These are phyloP conservation scores for Eristalinus aeneus DNA, from an alignment of 2,888 invertebrate species.

Conservation along the genomic window DNA sequence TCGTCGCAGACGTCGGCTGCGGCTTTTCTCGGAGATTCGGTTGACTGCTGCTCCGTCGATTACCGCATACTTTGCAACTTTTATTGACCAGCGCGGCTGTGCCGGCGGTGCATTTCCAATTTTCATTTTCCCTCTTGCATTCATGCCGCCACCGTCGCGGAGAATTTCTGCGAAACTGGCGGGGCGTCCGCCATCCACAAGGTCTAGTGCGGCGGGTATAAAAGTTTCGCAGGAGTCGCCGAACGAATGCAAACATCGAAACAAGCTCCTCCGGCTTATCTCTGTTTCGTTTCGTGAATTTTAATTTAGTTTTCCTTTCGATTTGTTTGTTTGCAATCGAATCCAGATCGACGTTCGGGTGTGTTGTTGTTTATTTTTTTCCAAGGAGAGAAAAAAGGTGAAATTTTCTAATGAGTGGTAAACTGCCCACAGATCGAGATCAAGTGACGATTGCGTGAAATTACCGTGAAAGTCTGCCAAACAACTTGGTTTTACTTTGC, in stretches of 20 bases:
- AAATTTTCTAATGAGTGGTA: background rate
- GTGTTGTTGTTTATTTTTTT: background rate
- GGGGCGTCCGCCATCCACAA: background rate
- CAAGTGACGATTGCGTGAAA: background rate
- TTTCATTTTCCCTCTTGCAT: conserved; percentile 9
- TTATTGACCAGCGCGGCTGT: conserved; percentile 22
- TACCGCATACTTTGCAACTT: conserved; percentile 53
- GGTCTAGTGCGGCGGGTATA: conserved; percentile 38
- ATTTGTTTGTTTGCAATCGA: background rate
- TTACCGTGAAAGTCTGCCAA: background rate
- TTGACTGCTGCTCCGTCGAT: conserved; percentile 39
- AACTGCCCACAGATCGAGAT: background rate
- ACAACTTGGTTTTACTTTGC: background rate
- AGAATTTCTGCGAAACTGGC: conserved; percentile 31
- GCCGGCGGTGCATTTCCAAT: background rate
- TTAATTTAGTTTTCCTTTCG: conserved; percentile 1
- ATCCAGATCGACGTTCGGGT: background rate
- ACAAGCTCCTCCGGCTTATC: conserved; percentile 48
- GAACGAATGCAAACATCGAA: conserved; percentile 43
- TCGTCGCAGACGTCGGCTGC: background rate
- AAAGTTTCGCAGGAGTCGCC: conserved; percentile 50
- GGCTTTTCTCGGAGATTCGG: conserved; percentile 43
- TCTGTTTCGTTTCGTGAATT: conserved; percentile 18
- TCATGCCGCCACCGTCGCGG: background rate
- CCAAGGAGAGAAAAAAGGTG: conserved; percentile 7